Evolutionary conservation across 2,797 vertebrate genomes (phyloP).

Genomic region (Bradypodion ventrale): DNA sequence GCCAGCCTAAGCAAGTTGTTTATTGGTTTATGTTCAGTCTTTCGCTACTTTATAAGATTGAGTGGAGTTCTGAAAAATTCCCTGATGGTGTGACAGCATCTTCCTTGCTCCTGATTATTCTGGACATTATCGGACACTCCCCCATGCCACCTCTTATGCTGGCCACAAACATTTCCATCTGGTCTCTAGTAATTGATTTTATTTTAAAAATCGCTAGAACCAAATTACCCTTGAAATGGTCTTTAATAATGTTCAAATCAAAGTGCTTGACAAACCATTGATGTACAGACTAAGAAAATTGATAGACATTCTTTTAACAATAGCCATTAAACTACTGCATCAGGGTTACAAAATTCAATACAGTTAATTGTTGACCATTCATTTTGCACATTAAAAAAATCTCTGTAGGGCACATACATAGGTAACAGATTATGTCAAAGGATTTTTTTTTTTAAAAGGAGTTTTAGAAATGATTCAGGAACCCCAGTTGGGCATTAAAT

Average conservation of each 20-base stretch:
- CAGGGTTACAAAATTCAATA: constrained; percentile 49
- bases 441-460: background rate
- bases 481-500: background rate
- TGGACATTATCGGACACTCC: constrained; percentile 47
- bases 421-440: background rate
- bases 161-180: constrained; percentile 46
- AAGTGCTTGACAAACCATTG: constrained; percentile 54
- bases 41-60: background rate
- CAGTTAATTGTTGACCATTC: constrained; percentile 50
- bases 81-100: background rate
- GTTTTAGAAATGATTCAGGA: background rate
- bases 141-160: constrained; percentile 43
- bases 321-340: constrained; percentile 50
- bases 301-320: constrained; percentile 52
- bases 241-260: constrained; percentile 72
- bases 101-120: constrained; percentile 19
- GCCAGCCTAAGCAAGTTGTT: background rate
- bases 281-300: constrained; percentile 49
- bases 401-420: background rate
- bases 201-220: constrained; percentile 67
- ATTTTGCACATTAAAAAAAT: constrained; percentile 25
- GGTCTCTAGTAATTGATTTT: constrained; percentile 57
- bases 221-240: constrained; percentile 73
- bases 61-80: constrained; percentile 19
- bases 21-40: constrained; percentile 28